A percentile compares a stretch with the other conserved stretches of the same genome.
These are phyloP conservation scores for Kobus ellipsiprymnus DNA, from an alignment of 2,113 vertebrate species.

Conservation along the genomic window DNA sequence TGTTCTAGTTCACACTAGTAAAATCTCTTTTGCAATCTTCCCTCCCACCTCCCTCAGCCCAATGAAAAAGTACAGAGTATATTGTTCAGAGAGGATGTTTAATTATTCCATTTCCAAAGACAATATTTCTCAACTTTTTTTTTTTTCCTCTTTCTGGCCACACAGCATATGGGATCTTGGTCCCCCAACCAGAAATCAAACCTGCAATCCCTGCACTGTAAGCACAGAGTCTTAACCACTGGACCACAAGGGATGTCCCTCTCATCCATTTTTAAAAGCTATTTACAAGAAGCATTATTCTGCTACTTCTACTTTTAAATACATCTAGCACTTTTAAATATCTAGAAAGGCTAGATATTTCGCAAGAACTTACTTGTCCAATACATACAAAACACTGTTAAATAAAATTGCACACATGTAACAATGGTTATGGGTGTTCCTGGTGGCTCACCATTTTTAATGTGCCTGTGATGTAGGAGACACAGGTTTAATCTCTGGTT, in stretches of 20 bases:
- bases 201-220: not conserved
- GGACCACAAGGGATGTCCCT: not conserved
- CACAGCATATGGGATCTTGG: not conserved
- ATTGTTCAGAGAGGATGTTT: not conserved
- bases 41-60: not conserved
- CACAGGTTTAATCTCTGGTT: not conserved
- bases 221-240: not conserved
- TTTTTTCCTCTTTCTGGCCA: not conserved
- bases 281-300: not conserved
- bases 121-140: not conserved
- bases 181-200: not conserved
- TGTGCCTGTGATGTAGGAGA: not conserved
- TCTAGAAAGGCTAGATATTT: not conserved
- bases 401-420: not conserved
- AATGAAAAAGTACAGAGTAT: not conserved
- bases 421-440: not conserved
- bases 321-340: not conserved
- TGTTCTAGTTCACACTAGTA: not conserved
- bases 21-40: not conserved
- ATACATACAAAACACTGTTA: not conserved
- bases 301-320: not conserved
- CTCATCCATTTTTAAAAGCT: not conserved
- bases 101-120: not conserved
- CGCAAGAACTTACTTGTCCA: not conserved
- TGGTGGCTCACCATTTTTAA: not conserved